Conservation (phyloP, 2,797 vertebrate species). For the Helostoma temminkii region DNA sequence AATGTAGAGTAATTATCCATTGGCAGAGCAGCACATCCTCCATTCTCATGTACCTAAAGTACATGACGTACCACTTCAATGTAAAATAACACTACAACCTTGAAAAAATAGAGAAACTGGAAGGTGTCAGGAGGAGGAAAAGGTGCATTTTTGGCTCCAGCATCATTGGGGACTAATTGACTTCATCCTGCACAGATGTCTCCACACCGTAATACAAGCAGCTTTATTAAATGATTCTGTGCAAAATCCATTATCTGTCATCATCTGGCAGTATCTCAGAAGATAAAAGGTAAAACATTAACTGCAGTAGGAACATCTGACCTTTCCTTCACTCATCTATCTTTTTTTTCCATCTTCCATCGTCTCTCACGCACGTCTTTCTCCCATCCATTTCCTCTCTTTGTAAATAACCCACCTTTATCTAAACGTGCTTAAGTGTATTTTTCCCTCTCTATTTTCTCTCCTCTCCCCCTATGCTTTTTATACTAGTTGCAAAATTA, state of each 20-base stretch:
- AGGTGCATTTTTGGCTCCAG: conserved; percentile 12
- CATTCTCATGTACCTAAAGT: conserved; percentile 12
- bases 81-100: neutral
- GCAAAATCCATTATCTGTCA: conserved; percentile 44
- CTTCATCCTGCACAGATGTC: conserved; percentile 27
- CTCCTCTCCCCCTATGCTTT: too few species aligned
- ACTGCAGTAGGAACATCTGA: conserved; percentile 52
- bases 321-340: conserved; percentile 44
- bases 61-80: conserved; percentile 12
- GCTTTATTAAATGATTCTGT: conserved; percentile 47
- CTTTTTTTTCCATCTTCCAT: neutral
- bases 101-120: neutral
- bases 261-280: conserved; percentile 19
- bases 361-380: neutral
- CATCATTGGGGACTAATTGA: conserved; percentile 37
- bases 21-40: conserved; percentile 9
- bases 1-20: too few species aligned
- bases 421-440: neutral
- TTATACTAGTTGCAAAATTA: too few species aligned
- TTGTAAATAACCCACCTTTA: neutral
- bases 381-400: neutral
- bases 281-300: conserved; percentile 62
- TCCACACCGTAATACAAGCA: neutral
- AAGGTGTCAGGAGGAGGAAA: neutral
- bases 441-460: neutral